These are phyloP conservation scores for Buphagus erythrorhynchus DNA, from an alignment of 2,797 vertebrate genomes.

Conservation along the genomic window DNA sequence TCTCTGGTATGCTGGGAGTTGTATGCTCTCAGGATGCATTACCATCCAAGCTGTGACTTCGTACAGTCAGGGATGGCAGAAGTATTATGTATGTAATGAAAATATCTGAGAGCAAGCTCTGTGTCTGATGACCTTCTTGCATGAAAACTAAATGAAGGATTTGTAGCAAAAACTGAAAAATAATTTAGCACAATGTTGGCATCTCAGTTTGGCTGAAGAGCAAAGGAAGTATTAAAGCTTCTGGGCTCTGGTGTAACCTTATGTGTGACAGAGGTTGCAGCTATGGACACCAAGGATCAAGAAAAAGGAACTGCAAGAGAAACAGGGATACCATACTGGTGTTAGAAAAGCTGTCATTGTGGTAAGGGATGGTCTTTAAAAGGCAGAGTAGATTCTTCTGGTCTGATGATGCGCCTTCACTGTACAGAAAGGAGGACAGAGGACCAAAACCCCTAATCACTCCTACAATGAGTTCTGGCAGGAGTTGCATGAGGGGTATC, in stretches of 20 bases:
- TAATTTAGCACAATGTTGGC: neutral
- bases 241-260: neutral
- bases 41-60: neutral
- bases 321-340: neutral
- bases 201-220: neutral
- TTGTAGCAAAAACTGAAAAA: neutral
- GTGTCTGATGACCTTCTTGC: neutral
- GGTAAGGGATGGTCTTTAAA: neutral
- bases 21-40: neutral
- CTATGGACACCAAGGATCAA: neutral
- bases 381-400: neutral
- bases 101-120: neutral
- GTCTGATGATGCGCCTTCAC: neutral
- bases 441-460: neutral
- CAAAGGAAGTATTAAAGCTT: neutral
- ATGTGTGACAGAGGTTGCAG: neutral
- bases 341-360: neutral
- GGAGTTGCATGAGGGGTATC: neutral
- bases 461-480: neutral
- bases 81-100: neutral
- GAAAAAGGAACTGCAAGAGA: neutral
- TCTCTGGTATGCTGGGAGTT: fast-evolving
- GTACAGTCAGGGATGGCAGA: neutral
- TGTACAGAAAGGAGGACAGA: neutral
- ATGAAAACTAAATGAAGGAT: neutral